Base-by-base conservation (phyloP, 2,797 vertebrate genomes). In the Siniperca scherzeri region DNA sequence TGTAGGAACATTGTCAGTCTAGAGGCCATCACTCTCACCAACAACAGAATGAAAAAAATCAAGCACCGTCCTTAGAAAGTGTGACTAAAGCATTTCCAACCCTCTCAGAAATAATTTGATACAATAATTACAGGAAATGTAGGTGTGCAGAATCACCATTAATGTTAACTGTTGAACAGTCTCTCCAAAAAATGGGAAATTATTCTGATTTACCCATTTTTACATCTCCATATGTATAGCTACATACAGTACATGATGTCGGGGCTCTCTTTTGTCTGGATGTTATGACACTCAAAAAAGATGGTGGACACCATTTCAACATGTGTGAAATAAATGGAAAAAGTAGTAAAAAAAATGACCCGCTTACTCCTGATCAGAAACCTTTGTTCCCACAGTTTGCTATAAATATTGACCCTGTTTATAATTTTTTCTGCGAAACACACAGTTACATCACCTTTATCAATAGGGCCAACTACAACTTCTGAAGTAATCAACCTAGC, bases 401-500 rank as follows among this genome's bases (percentile, higher is more conserved):
- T 14, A 0, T 38, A 64, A 40, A 78, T n/a, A 42, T 19, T 40
- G 42, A 65, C 56, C 33, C 7, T 19, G 16, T 87, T 75, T 70
- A 7, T 42, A 17, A 48, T 60, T 55, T 77, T 59, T 56, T 19
- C 56, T 25, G 16, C 36, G n/a, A 59, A 80, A 11, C 30, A 66
- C 59, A 65, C 7, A 67, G 59, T 64, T 71, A 25, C 61, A 67
- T 70, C 50, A 86, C 53, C 33, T 79, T 69, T 10, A n/a, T 84
- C 44, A 75, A 42, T 46, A 42, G 74, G 59, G 50, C 42, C 46
- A 71, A 44, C 81, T 78, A 57, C 52, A 75, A n/a, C n/a, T 62
- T 76, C 50, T 56, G n/a, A 10, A 25, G 48, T 83, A 74, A 89
- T 90, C 86, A 71, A 80, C 87, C 66, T 21, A 6, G 44, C 71